Percentiles rank a stretch among this genome's conserved stretches.
These are phyloP conservation scores for Talpa occidentalis DNA, from an alignment of 2,113 vertebrate species.

Conservation along the genomic window DNA sequence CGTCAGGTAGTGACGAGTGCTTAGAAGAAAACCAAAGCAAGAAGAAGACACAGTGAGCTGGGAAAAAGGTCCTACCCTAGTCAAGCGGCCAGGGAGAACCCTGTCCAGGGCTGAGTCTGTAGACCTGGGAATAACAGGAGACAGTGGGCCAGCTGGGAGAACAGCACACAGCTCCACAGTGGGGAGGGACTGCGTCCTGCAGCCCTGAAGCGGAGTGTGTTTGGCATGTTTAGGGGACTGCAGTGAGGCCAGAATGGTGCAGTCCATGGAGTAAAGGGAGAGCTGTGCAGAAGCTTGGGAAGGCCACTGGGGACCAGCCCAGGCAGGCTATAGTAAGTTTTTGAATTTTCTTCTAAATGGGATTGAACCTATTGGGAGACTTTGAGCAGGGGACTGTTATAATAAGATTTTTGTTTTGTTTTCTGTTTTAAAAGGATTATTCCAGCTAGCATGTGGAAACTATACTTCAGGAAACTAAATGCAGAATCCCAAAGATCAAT, in stretches of 20 bases:
- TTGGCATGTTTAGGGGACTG: not conserved
- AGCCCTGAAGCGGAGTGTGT: not conserved
- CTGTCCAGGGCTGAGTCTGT: not conserved
- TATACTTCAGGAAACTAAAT: not conserved
- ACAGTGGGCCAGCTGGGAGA: not conserved
- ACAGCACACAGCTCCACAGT: rapidly evolving
- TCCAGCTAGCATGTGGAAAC: not conserved
- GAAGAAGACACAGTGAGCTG: not conserved
- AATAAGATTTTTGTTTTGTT: not conserved
- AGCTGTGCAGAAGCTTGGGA: not conserved
- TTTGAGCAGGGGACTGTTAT: not conserved
- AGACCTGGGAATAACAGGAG: not conserved
- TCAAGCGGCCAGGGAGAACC: not conserved
- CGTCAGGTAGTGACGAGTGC: not conserved
- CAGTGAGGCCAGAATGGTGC: not conserved
- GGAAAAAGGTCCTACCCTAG: not conserved
- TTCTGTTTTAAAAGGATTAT: not conserved
- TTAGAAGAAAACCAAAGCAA: not conserved
- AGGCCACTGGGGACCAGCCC: not conserved
- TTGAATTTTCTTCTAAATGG: not conserved
- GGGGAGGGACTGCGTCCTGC: not conserved
- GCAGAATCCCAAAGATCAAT: not conserved
- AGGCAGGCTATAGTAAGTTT: not conserved
- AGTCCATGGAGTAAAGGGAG: not conserved
- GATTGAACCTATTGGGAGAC: not conserved